These are phyloP conservation scores for Notechis scutatus DNA, from an alignment of 2,113 vertebrate genomes.

Conservation along the genomic window DNA sequence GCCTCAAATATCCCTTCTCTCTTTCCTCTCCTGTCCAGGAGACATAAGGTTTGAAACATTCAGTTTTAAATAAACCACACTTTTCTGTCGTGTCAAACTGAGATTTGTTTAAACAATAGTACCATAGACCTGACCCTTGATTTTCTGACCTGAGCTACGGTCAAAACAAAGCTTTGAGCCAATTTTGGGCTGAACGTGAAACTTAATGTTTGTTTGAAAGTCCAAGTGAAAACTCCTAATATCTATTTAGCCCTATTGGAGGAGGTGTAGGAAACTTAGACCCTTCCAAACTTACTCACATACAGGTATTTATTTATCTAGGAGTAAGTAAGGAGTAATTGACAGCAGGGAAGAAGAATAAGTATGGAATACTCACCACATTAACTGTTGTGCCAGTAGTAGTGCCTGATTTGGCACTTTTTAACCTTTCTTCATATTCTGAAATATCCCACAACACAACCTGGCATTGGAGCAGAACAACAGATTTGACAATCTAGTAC, in stretches of 20 bases:
- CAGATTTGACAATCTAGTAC: not conserved
- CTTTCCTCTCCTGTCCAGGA: not conserved
- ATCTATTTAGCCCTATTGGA: not conserved
- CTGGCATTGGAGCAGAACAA: slow-evolving; percentile 58
- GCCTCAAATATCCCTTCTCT: too few relatives aligned
- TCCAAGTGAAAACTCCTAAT: not conserved
- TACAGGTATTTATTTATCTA: not conserved
- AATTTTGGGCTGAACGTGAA: not conserved
- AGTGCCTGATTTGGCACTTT: slow-evolving; percentile 52
- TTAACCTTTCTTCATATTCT: slow-evolving; percentile 67
- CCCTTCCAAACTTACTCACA: not conserved
- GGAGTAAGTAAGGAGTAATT: not conserved
- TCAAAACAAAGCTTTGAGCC: not conserved
- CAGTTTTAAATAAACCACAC: not conserved
- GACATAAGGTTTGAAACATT: not conserved
- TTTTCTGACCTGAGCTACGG: not conserved
- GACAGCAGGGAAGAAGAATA: not conserved
- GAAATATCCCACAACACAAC: slow-evolving; percentile 90
- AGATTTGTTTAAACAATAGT: not conserved
- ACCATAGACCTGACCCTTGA: not conserved
- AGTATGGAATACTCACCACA: slow-evolving; percentile 26
- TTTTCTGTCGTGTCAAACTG: not conserved
- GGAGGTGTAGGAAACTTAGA: too few relatives aligned
- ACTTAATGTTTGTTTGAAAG: not conserved
- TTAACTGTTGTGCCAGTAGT: slow-evolving; percentile 48